A percentile compares a stretch with the other conserved stretches of the same genome.
Evolutionary conservation across 2,113 vertebrate species (phyloP).

Genomic region (Dicrurus megarhynchus): DNA sequence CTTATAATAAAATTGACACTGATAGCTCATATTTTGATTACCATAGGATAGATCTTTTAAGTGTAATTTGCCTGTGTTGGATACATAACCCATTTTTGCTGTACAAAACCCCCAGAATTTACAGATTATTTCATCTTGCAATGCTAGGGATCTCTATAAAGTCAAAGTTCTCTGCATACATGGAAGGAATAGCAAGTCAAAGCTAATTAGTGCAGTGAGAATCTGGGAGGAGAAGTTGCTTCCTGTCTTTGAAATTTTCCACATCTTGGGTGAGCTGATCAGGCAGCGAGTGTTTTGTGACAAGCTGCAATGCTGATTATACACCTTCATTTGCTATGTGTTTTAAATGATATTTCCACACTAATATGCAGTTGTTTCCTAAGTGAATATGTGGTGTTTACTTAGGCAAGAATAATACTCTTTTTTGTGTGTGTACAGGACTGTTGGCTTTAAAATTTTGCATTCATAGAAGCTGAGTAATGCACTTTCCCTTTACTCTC

Average conservation of each 20-base stretch:
- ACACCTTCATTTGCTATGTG: not conserved
- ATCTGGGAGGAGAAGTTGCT: not conserved
- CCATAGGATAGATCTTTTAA: not conserved
- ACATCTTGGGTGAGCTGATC: constrained; percentile 17
- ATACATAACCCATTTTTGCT: not conserved
- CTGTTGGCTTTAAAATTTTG: not conserved
- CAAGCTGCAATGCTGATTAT: constrained; percentile 14
- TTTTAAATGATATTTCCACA: not conserved
- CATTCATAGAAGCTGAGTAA: not conserved
- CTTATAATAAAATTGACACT: not conserved
- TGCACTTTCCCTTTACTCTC: not conserved
- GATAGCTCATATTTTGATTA: not conserved
- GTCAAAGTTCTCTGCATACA: not conserved
- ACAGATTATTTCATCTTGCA: not conserved
- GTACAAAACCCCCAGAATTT: not conserved
- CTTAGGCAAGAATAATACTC: not conserved
- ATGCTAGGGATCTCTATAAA: not conserved
- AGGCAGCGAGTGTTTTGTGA: constrained; percentile 33
- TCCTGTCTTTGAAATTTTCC: not conserved
- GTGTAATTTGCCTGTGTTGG: not conserved
- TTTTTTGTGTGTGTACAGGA: not conserved
- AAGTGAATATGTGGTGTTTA: not conserved
- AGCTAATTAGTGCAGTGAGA: not conserved
- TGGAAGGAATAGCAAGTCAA: not conserved
- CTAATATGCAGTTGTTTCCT: not conserved